Evolutionary conservation across 2,888 invertebrate species (phyloP), one percentile per base, ranked within the genome.

Genomic region (Steromphala cineraria): DNA sequence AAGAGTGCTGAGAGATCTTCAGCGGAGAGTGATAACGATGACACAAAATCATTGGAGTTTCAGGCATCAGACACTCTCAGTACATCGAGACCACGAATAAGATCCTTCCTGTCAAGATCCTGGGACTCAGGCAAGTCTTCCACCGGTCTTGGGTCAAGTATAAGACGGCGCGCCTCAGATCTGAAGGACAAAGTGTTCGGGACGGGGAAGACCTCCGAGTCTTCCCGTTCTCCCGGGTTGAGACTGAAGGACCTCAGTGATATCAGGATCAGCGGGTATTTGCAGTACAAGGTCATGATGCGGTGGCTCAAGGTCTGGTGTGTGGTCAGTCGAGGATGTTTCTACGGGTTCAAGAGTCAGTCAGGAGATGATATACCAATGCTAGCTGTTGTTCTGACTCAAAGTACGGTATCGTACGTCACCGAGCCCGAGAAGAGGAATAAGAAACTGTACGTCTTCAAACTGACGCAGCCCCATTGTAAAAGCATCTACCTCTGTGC

Each of bases 291-390:
- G 71, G 83, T 87, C 55, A 83, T 86, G 28, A 78, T 87, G 4
- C 89, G 88, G 76, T 90, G 90, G 89, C 86, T 86, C 28, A 87
- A 87, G 78, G 71, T 89, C 7, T 90, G 88, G 88, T 90, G 89
- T 81, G 87, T 87, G 1, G 86, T 91, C n/a, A 87, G 86, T 74
- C 80, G 86, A n/a, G 89, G 90, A 0, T 88, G 88, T 78, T 86
- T 91, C 71, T 90, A 90, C 81, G 88, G 87, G 67, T 91, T 90
- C 78, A 87, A 87, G 67, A 83, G 89, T 0, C 85, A 89, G 67
- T 82, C 85, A 7, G 81, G 82, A 1, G 85, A 86, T 0, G 89
- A 90, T n/a, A 77, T 36, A n/a, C 86, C 90, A 0, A 81, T 85
- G n/a, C n/a, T 90, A 15, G 79, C 85, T 7, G 83, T 89, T 21